Base-by-base conservation (phyloP, 2,888 invertebrate species). In the Rotaria macrura region DNA sequence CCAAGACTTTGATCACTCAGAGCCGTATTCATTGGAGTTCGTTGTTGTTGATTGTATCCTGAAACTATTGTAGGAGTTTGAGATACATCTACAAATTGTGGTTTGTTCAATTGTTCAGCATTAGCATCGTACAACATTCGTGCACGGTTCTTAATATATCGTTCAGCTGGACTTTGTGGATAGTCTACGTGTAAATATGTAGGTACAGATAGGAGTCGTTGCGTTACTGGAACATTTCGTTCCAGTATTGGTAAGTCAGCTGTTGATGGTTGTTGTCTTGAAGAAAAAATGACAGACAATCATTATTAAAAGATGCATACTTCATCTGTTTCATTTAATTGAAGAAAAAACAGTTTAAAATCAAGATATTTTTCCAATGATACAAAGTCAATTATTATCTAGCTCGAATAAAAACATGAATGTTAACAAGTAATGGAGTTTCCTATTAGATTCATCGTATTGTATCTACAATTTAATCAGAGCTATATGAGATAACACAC, bases 101-200 rank as follows among this genome's bases (percentile, higher is more conserved):
- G 34, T 17, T 17, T 34, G 38, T 17, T 65, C 14, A 17, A 2
- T 1, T 65, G 65, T 38, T 65, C 34, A 20, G 34, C 17, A 65
- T 2, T 38, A 20, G 20, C 34, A 65, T 65, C 65, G 12, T 65
- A 65, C 38, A 65, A 20, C 65, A 65, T 65, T 0, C 34, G 17
- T 65, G 65, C 34, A 29, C 65, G 65, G 38, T 34, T 34, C 20
- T 34, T 20, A 79, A 79, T 79, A n/a, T 79, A 79, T 79, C 79
- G 43, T 79, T 79, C 79, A 43, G 79, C 79, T 79, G 79, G 79
- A 14, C 79, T 79, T n/a, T 79, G 43, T 10, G 79, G 43, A 65
- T 14, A 65, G n/a, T 29, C 38, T 12, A 10, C n/a, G 2, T 6
- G 4, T 43, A 43, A 0, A 23, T 25, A 43, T 43, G 25, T 0